These are phyloP conservation scores for Xestoiulus laeticollis DNA, from an alignment of 2,888 invertebrate genomes.

Conservation along the genomic window DNA sequence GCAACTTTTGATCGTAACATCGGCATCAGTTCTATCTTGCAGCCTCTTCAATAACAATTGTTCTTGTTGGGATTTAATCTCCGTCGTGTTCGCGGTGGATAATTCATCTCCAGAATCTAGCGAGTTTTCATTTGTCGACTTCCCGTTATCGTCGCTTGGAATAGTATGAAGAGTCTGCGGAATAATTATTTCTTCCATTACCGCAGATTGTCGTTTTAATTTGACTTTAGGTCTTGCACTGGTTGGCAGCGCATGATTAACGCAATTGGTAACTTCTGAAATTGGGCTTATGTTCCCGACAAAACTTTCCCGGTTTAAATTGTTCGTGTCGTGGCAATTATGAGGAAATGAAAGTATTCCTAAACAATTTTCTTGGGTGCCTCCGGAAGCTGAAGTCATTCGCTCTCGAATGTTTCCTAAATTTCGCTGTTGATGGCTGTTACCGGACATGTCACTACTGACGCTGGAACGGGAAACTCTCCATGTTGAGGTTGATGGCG, in stretches of 20 bases:
- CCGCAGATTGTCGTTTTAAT: conserved; percentile 54
- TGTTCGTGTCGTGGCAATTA: conserved; percentile 44
- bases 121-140: conserved; percentile 36
- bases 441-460: conserved; percentile 68
- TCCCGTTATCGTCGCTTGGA: background rate
- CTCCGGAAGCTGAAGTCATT: conserved; percentile 57
- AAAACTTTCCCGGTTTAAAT: conserved; percentile 22
- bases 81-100: background rate
- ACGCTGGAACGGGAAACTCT: conserved; percentile 85
- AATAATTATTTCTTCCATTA: conserved; percentile 52
- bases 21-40: background rate
- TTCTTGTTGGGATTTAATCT: background rate
- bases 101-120: conserved; percentile 46
- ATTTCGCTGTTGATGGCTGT: conserved; percentile 59
- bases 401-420: conserved; percentile 56
- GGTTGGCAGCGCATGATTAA: conserved; percentile 7
- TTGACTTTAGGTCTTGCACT: conserved; percentile 54
- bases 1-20: background rate
- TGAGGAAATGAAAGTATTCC: background rate
- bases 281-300: background rate
- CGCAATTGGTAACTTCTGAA: background rate
- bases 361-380: background rate
- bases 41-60: background rate
- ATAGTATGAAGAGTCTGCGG: conserved; percentile 43
- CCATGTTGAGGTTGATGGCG: conserved; percentile 90